A percentile compares a stretch with the other conserved stretches of the same genome.
Evolutionary conservation across 2,888 invertebrate genomes (phyloP).

Genomic region (Cerastis rubricosa): DNA sequence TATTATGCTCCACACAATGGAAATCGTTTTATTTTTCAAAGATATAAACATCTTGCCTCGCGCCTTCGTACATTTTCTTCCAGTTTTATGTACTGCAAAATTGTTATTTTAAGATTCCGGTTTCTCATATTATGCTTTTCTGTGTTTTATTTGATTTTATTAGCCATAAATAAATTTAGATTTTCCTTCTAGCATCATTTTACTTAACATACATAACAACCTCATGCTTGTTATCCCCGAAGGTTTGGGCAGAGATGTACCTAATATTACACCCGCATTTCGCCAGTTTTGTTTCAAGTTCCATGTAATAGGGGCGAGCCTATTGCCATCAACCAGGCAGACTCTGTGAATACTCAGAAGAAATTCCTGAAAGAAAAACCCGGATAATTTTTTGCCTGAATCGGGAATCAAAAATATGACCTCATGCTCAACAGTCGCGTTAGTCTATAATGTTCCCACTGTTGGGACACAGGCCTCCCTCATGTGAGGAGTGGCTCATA

Average conservation of each 20-base stretch:
- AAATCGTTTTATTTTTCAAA: slow-evolving; percentile 60
- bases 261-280: too few relatives aligned
- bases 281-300: too few relatives aligned
- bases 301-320: too few relatives aligned
- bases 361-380: too few relatives aligned
- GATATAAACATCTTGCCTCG: slow-evolving; percentile 54
- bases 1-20: slow-evolving; percentile 63
- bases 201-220: background rate
- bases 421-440: too few relatives aligned
- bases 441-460: background rate
- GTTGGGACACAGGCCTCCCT: background rate
- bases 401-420: too few relatives aligned
- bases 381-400: too few relatives aligned
- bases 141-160: background rate
- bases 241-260: too few relatives aligned
- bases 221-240: too few relatives aligned
- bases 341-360: too few relatives aligned
- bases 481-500: background rate
- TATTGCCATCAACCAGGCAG: too few relatives aligned
- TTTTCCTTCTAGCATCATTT: background rate
- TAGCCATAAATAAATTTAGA: too few relatives aligned
- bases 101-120: slow-evolving; percentile 53
- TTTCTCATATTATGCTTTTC: slow-evolving; percentile 18
- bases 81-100: slow-evolving; percentile 59
- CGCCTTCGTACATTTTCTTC: slow-evolving; percentile 38